phyloP scores from a whole-genome alignment of 2,888 invertebrate species.

The Chrysolina oricalcia region DNA sequence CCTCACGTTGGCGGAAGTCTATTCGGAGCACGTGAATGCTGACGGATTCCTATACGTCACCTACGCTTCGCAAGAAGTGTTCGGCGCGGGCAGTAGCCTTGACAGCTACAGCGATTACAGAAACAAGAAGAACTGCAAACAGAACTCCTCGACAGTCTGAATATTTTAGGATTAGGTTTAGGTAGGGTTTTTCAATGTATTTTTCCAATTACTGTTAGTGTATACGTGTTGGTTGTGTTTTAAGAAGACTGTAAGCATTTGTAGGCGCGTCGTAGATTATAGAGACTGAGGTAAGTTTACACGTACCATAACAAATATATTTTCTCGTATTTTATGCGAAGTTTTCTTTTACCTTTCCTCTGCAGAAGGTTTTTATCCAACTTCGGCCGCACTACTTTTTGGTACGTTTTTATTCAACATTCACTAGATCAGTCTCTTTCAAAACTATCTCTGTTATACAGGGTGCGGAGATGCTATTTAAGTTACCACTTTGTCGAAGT shows the following conservation, averaged over 20 bases:
- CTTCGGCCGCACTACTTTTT: too few species aligned
- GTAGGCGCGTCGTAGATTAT: neutral
- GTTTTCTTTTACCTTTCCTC: neutral
- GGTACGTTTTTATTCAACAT: too few species aligned
- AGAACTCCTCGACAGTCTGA: neutral
- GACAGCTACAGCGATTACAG: neutral
- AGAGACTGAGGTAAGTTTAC: neutral
- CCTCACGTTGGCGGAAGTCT: slow-evolving; percentile 86
- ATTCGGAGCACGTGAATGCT: slow-evolving; percentile 82
- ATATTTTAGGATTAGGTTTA: neutral
- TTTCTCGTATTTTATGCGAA: neutral
- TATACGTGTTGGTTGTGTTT: slow-evolving; percentile 4
- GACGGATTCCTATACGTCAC: slow-evolving; percentile 93
- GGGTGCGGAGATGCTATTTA: too few species aligned
- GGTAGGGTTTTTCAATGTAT: slow-evolving; percentile 2
- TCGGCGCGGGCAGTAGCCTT: slow-evolving; percentile 74
- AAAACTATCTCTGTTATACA: too few species aligned
- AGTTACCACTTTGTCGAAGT: too few species aligned
- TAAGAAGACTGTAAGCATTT: slow-evolving; percentile 6
- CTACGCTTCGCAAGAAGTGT: slow-evolving; percentile 93
- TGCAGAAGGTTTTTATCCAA: neutral
- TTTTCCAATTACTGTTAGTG: neutral
- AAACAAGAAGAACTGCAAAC: neutral
- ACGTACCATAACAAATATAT: neutral
- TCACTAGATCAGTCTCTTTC: too few species aligned